A percentile compares a stretch with the other conserved stretches of the same genome.
These are phyloP conservation scores for Augochlora pura DNA, from an alignment of 1,140 invertebrate genomes.

Conservation along the genomic window DNA sequence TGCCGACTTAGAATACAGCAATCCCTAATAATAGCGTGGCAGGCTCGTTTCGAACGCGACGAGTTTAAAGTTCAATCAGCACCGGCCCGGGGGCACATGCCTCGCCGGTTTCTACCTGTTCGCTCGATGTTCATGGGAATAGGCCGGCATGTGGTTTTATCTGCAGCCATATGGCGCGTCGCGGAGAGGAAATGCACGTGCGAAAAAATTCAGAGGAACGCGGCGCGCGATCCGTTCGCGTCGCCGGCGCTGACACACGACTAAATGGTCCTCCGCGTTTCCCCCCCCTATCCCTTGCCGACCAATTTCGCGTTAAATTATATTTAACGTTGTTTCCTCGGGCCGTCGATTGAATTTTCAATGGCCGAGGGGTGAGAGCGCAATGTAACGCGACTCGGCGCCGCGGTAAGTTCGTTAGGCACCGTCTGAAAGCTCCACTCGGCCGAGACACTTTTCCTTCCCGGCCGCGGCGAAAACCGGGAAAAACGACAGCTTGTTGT, in stretches of 20 bases:
- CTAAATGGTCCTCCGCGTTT: constrained; percentile 4
- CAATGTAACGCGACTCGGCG: no score
- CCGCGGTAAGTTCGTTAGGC: no score
- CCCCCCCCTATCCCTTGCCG: no score
- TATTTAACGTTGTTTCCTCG: not conserved
- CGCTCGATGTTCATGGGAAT: constrained; percentile 65
- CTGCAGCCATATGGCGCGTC: constrained; percentile 62
- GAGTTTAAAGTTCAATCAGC: not conserved
- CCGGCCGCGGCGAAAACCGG: no score
- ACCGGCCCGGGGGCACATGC: constrained; percentile 37
- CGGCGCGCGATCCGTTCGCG: not conserved
- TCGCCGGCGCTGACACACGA: not conserved
- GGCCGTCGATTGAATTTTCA: not conserved
- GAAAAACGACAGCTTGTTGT: no score
- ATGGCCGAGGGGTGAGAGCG: no score
- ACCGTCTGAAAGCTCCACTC: no score
- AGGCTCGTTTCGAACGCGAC: no score
- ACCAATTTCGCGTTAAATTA: not conserved
- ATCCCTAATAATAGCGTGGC: no score
- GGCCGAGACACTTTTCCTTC: no score
- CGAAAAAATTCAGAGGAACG: constrained; percentile 44
- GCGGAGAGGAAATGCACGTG: constrained; percentile 51
- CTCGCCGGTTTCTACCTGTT: constrained; percentile 48
- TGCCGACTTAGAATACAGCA: no score
- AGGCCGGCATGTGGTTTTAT: constrained; percentile 67